phyloP scores from a whole-genome alignment of 2,888 invertebrate species.

The Philopedon plagiatum region DNA sequence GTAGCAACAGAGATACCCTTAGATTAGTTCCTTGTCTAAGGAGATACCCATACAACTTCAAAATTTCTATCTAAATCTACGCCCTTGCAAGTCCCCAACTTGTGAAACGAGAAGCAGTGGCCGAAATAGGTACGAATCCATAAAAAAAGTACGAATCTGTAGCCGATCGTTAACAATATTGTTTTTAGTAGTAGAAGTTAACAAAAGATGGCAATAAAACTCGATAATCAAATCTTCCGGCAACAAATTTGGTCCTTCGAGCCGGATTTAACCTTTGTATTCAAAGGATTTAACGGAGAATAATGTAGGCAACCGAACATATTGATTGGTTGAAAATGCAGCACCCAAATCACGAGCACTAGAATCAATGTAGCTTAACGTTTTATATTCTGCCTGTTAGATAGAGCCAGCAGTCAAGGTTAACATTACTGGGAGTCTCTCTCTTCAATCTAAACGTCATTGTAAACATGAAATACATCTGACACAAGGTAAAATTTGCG shows the following conservation, averaged over 20 bases:
- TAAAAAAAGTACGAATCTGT: too few relatives aligned
- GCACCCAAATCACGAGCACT: background rate
- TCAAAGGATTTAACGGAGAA: background rate
- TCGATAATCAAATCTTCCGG: too few relatives aligned
- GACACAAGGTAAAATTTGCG: conserved; percentile 60
- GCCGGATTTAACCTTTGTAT: background rate
- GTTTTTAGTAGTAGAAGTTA: too few relatives aligned
- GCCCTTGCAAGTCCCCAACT: too few relatives aligned
- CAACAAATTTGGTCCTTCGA: conserved; percentile 34
- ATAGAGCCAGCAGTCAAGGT: conserved; percentile 9
- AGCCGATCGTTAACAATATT: too few relatives aligned
- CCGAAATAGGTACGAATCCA: too few relatives aligned
- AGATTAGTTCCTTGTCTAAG: too few relatives aligned
- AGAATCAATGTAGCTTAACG: background rate
- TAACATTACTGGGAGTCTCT: conserved; percentile 17
- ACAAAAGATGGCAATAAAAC: too few relatives aligned
- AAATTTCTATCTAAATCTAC: too few relatives aligned
- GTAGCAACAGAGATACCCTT: too few relatives aligned
- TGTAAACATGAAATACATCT: conserved; percentile 53
- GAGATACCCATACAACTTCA: too few relatives aligned
- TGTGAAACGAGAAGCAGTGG: too few relatives aligned
- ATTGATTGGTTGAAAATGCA: background rate
- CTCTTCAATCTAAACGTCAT: conserved; percentile 43
- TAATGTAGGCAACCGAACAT: background rate
- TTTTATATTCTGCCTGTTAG: background rate